phyloP scores from a whole-genome alignment of 1,140 invertebrate genomes.

The Heliconius nattereri region DNA sequence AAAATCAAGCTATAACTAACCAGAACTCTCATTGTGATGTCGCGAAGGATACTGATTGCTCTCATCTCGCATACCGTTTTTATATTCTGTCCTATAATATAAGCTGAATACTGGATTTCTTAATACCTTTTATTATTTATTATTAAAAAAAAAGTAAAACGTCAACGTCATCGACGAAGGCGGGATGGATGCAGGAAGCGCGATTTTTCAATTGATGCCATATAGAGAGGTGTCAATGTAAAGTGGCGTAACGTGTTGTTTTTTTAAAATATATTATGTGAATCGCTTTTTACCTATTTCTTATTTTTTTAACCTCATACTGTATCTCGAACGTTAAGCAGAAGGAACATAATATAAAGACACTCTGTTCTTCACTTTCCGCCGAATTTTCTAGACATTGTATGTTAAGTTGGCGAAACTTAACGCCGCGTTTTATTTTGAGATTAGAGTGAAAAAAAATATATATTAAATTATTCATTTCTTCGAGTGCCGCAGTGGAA shows the following conservation, averaged over 20 bases:
- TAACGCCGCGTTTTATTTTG: too few relatives aligned
- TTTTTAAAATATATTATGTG: neutral
- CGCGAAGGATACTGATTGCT: constrained; percentile 69
- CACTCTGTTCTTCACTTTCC: too few relatives aligned
- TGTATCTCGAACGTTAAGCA: constrained; percentile 41
- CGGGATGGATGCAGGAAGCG: constrained; percentile 74
- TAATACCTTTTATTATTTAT: constrained; percentile 21
- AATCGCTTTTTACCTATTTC: neutral
- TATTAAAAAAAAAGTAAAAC: constrained; percentile 56
- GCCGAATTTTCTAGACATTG: too few relatives aligned
- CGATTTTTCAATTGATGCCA: constrained; percentile 29
- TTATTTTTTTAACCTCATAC: constrained; percentile 33
- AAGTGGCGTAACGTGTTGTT: neutral
- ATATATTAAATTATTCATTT: too few relatives aligned
- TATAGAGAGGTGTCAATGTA: constrained; percentile 6
- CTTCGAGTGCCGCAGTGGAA: too few relatives aligned
- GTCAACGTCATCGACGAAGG: constrained; percentile 45
- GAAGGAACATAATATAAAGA: neutral
- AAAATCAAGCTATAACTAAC: constrained; percentile 50
- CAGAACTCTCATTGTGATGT: constrained; percentile 75
- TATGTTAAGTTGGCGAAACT: too few relatives aligned
- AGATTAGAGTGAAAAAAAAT: too few relatives aligned
- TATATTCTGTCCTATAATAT: constrained; percentile 55
- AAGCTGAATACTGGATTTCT: constrained; percentile 53
- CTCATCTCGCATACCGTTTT: constrained; percentile 58